Evolutionary conservation across 2,797 vertebrate species (phyloP), one percentile per base, ranked within the genome.

Genomic region (Arctocebus calabarensis): DNA sequence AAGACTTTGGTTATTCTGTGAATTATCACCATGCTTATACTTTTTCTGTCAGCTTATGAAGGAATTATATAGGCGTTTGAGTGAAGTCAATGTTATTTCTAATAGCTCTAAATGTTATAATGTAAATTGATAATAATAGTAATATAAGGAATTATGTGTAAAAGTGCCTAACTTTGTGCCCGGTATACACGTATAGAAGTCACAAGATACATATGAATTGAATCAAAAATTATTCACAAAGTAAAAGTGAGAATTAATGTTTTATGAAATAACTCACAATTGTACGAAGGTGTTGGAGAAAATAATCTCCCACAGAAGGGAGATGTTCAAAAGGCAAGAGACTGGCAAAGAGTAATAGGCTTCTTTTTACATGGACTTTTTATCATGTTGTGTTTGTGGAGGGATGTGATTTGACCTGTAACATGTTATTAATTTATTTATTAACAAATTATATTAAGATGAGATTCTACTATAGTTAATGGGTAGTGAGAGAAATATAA

Each of bases 221-320:
- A 77, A 52, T 45, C 52, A 73, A 85, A 94, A 88, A 48, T 68
- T 71, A 17, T 86, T 82, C 74, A 68, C 16, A 77, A 78, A 89
- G 48, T 75, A 37, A 91, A 96, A 93, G 55, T 88, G 45, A 73
- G 40, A 91, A 91, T 79, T 19, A 2, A 37, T 85, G 13, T 62
- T 48, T 48, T 48, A 52, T 55, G 32, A 87, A 90, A 85, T 7
- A 95, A 68, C 40, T 94, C 34, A 20, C 52, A 94, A 45, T 25
- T 87, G 17, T 55, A 61, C 10, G 7, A 87, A 87, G 48, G 87
- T 16, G 64, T 34, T 62, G 29, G 34, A 66, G 81, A 89, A 16
- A 68, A 59, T 82, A 55, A 81, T 37, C 8, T 23, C 25, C 29
- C 19, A 55, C 22, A 52, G 22, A 90, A 5, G 29, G 27, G 43